phyloP scores from a whole-genome alignment of 2,113 vertebrate species.

The Saguinus midas region DNA sequence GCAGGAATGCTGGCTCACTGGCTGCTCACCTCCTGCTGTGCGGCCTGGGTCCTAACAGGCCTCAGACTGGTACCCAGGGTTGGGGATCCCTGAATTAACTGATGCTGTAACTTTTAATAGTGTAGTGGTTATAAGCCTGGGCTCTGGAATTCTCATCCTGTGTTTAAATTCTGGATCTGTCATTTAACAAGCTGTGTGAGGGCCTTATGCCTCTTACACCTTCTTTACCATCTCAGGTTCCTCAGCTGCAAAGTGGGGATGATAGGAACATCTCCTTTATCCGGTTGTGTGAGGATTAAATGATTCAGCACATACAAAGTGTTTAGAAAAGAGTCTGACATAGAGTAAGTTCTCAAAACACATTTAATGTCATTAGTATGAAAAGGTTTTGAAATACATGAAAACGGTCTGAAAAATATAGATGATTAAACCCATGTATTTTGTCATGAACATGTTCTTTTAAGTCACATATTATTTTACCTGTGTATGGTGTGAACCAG shows the following conservation, averaged over 20 bases:
- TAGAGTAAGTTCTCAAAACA: not conserved
- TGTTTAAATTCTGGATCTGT: not conserved
- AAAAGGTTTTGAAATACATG: not conserved
- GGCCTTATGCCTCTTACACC: too few relatives aligned
- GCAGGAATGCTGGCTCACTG: too few relatives aligned
- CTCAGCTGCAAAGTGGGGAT: not conserved
- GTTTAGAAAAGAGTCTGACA: not conserved
- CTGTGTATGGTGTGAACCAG: not conserved
- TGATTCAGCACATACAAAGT: not conserved
- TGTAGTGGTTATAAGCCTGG: not conserved
- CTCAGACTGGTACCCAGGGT: too few relatives aligned
- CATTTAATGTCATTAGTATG: not conserved
- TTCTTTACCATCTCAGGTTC: not conserved
- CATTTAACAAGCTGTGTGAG: not conserved
- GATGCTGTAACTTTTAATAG: not conserved
- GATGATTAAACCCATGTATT: not conserved
- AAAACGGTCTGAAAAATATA: not conserved
- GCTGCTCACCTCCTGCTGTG: too few relatives aligned
- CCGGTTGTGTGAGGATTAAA: not conserved
- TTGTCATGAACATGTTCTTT: not conserved
- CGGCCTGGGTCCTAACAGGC: too few relatives aligned
- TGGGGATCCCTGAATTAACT: not conserved
- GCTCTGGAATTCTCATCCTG: not conserved
- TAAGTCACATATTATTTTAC: not conserved
- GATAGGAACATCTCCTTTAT: not conserved